Evolutionary conservation across 2,113 vertebrate genomes (phyloP).

Genomic region (Myrmecophaga tridactyla): DNA sequence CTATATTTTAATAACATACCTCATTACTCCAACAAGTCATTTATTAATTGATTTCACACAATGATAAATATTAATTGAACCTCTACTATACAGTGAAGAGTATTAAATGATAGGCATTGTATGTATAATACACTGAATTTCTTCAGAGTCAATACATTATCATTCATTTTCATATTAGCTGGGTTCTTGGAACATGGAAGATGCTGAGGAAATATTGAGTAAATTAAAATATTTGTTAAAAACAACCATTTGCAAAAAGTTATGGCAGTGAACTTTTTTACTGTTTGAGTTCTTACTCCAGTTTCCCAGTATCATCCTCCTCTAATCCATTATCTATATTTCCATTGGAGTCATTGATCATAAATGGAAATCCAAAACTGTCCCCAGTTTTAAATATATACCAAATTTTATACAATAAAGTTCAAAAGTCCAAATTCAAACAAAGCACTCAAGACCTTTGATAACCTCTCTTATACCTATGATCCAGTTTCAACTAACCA

Average conservation of each 20-base stretch:
- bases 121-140: conserved; percentile 9
- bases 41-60: background rate
- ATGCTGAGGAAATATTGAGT: background rate
- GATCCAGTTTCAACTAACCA: background rate
- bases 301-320: too few relatives aligned
- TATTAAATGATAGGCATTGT: background rate
- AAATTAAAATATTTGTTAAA: background rate
- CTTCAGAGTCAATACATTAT: background rate
- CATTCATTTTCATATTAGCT: background rate
- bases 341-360: background rate
- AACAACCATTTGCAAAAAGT: background rate
- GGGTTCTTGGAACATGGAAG: background rate
- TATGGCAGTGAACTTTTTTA: background rate
- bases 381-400: background rate
- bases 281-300: background rate
- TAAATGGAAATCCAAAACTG: background rate
- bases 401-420: background rate
- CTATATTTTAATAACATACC: background rate
- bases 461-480: background rate
- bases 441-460: background rate
- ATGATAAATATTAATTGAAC: background rate
- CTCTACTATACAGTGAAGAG: background rate
- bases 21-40: background rate
- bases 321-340: background rate
- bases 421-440: background rate